Percentiles rank a stretch among this genome's conserved stretches.
Conservation (phyloP, 2,888 invertebrate genomes). For the Tetheella fluctuosa region DNA sequence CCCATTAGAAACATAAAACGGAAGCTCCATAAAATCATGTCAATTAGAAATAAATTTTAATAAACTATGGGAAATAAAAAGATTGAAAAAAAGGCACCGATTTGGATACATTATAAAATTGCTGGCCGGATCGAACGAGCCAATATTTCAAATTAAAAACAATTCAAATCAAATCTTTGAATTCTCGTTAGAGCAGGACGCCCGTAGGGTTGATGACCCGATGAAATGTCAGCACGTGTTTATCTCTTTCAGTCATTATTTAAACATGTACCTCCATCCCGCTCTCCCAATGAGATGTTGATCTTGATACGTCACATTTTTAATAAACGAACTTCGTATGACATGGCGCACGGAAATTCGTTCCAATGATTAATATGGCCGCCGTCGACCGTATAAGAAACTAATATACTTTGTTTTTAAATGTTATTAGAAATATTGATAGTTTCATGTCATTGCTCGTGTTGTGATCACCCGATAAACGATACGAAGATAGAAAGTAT, state of each 20-base stretch:
- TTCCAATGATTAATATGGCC: slow-evolving; percentile 83
- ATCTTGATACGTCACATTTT: slow-evolving; percentile 85
- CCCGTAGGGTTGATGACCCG: slow-evolving; percentile 83
- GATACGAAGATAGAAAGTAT: slow-evolving; percentile 77
- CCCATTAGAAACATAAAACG: slow-evolving; percentile 70
- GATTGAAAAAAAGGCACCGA: slow-evolving; percentile 28
- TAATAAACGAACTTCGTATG: slow-evolving; percentile 83
- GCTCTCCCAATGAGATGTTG: slow-evolving; percentile 77
- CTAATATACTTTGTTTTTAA: slow-evolving; percentile 81
- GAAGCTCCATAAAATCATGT: slow-evolving; percentile 66
- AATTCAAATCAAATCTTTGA: slow-evolving; percentile 83
- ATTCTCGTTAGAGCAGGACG: slow-evolving; percentile 83
- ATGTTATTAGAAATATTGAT: slow-evolving; percentile 84
- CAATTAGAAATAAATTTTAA: slow-evolving; percentile 70
- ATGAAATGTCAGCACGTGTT: slow-evolving; percentile 80
- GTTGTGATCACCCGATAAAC: slow-evolving; percentile 80
- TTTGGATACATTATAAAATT: slow-evolving; percentile 49
- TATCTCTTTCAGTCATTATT: slow-evolving; percentile 62
- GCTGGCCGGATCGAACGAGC: slow-evolving; percentile 62
- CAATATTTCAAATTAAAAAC: slow-evolving; percentile 82
- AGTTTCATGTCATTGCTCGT: slow-evolving; percentile 82
- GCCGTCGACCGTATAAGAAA: slow-evolving; percentile 71
- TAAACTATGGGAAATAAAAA: slow-evolving; percentile 63
- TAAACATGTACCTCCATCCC: slow-evolving; percentile 59
- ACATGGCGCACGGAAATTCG: slow-evolving; percentile 82